Percentiles rank a stretch among this genome's conserved stretches.
phyloP scores from a whole-genome alignment of 1,140 invertebrate genomes.

The Drosophila ananassae region DNA sequence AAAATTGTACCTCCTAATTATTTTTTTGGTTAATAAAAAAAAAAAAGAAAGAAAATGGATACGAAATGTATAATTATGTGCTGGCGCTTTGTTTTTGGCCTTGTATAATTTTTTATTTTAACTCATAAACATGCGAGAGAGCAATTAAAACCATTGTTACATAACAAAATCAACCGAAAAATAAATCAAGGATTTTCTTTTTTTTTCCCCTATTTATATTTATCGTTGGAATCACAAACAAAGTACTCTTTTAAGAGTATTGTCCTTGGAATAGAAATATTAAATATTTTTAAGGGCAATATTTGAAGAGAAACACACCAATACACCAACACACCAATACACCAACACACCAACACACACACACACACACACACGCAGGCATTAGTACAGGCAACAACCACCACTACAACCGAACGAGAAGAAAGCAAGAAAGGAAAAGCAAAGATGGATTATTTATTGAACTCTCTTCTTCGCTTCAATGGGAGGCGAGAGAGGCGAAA shows the following conservation, averaged over 20 bases:
- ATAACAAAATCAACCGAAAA: constrained; percentile 23
- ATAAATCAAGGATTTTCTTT: constrained; percentile 21
- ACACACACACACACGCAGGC: constrained; percentile 17
- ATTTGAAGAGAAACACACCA: too few relatives aligned
- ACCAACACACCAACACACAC: constrained; percentile 2
- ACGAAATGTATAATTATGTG: constrained; percentile 26
- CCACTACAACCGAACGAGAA: constrained; percentile 74
- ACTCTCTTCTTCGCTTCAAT: constrained; percentile 10
- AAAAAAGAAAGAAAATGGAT: background rate
- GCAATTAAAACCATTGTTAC: constrained; percentile 51
- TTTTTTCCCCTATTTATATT: constrained; percentile 7
- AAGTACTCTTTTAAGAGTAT: background rate
- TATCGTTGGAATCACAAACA: constrained; percentile 29
- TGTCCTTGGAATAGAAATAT: background rate
- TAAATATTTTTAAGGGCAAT: background rate
- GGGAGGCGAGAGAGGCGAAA: constrained; percentile 23
- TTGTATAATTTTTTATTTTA: constrained; percentile 20
- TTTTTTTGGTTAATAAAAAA: constrained; percentile 10
- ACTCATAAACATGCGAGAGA: constrained; percentile 24
- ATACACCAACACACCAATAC: too few relatives aligned
- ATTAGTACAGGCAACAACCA: constrained; percentile 72
- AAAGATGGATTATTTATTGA: constrained; percentile 20
- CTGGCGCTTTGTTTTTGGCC: constrained; percentile 42
- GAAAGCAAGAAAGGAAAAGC: constrained; percentile 31
- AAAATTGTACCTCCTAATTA: constrained; percentile 15